Percentiles rank a stretch among this genome's conserved stretches.
phyloP scores from a whole-genome alignment of 2,888 invertebrate species.

The Troides aeacus region DNA sequence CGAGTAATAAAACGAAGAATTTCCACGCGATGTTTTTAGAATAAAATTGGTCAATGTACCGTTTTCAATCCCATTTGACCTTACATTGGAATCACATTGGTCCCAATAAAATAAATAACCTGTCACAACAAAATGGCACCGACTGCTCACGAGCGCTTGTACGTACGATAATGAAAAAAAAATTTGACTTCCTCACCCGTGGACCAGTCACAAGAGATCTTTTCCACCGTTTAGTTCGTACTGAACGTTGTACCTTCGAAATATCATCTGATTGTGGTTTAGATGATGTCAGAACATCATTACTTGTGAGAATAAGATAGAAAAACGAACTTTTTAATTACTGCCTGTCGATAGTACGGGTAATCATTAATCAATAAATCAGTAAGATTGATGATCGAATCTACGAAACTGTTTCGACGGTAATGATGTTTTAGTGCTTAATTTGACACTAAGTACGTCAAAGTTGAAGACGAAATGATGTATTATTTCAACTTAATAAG shows the following conservation, averaged over 20 bases:
- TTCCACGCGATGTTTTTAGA: slow-evolving; percentile 18
- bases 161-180: slow-evolving; percentile 62
- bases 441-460: slow-evolving; percentile 72
- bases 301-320: slow-evolving; percentile 50
- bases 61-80: slow-evolving; percentile 28
- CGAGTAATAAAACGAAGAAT: neutral
- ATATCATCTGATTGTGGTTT: slow-evolving; percentile 34
- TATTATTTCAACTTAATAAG: no score
- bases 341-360: slow-evolving; percentile 62
- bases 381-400: slow-evolving; percentile 70
- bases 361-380: slow-evolving; percentile 76
- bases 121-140: slow-evolving; percentile 47
- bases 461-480: no score
- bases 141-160: slow-evolving; percentile 50
- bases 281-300: slow-evolving; percentile 38
- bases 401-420: slow-evolving; percentile 67
- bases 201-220: slow-evolving; percentile 44
- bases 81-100: slow-evolving; percentile 31
- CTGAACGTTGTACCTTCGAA: slow-evolving; percentile 20
- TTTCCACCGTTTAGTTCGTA: slow-evolving; percentile 24
- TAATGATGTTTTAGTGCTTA: slow-evolving; percentile 69
- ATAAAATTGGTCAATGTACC: slow-evolving; percentile 36
- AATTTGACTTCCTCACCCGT: slow-evolving; percentile 51
- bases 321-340: slow-evolving; percentile 67
- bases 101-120: slow-evolving; percentile 60